These are phyloP conservation scores for Drosophila neotestacea DNA, from an alignment of 2,888 invertebrate species.

Conservation along the genomic window DNA sequence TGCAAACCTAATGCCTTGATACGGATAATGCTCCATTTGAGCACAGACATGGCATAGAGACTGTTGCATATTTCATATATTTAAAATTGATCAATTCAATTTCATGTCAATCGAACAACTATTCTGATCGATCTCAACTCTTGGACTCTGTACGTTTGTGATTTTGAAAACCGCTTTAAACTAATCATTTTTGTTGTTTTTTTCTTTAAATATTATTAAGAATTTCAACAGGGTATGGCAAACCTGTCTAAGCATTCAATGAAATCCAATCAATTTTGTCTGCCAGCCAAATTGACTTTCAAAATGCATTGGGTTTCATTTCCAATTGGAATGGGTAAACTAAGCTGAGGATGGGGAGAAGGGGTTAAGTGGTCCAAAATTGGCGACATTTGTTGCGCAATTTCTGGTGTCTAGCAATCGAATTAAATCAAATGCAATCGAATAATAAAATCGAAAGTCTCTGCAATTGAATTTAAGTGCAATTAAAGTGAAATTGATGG, in stretches of 20 bases:
- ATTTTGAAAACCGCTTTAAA: slow-evolving; percentile 1
- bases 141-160: not conserved
- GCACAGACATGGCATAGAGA: slow-evolving; percentile 2
- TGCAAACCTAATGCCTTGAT: slow-evolving; percentile 58
- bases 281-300: slow-evolving; percentile 53
- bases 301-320: slow-evolving; percentile 49
- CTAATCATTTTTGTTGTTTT: slow-evolving; percentile 9
- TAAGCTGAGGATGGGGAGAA: not conserved
- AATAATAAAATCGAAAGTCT: slow-evolving; percentile 29
- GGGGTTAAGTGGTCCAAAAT: slow-evolving; percentile 21
- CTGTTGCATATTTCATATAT: slow-evolving; percentile 28
- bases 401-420: slow-evolving; percentile 63
- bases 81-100: slow-evolving; percentile 15
- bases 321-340: not conserved
- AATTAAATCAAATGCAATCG: slow-evolving; percentile 73
- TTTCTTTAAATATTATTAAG: slow-evolving; percentile 19
- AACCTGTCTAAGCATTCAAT: slow-evolving; percentile 54
- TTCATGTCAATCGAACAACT: slow-evolving; percentile 9
- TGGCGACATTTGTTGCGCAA: slow-evolving; percentile 64
- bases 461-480: slow-evolving; percentile 67
- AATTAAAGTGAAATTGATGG: slow-evolving; percentile 63
- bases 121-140: slow-evolving; percentile 1
- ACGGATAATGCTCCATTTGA: slow-evolving; percentile 22
- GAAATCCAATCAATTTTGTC: slow-evolving; percentile 59
- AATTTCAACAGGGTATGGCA: slow-evolving; percentile 5